Conservation (phyloP, 2,888 invertebrate genomes). For the Marasmarcha lunaedactyla region DNA sequence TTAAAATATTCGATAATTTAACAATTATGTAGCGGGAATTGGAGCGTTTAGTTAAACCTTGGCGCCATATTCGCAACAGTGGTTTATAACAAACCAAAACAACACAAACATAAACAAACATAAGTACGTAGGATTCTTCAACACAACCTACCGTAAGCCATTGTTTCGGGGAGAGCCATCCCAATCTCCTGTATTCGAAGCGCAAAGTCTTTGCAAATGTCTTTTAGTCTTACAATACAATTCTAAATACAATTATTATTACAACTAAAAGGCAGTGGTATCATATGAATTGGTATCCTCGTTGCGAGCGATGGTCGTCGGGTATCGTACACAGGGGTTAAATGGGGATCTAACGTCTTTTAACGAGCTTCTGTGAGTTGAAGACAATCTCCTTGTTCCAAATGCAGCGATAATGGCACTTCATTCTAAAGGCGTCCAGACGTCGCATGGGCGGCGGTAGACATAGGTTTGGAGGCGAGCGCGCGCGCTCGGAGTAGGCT, state of each 20-base stretch:
- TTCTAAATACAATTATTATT: slow-evolving; percentile 38
- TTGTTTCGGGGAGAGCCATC: slow-evolving; percentile 52
- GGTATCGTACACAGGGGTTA: slow-evolving; percentile 30
- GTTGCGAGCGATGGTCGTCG: slow-evolving; percentile 55
- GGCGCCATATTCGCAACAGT: slow-evolving; percentile 28
- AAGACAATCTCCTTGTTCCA: slow-evolving; percentile 94
- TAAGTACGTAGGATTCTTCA: no score
- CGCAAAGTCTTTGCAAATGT: slow-evolving; percentile 29
- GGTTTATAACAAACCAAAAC: background rate
- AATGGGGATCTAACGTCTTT: slow-evolving; percentile 82
- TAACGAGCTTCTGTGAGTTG: slow-evolving; percentile 92
- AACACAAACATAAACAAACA: slow-evolving; percentile 36
- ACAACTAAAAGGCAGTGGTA: slow-evolving; percentile 56
- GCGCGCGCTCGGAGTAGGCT: slow-evolving; percentile 52
- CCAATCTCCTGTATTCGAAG: slow-evolving; percentile 31
- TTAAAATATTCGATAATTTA: no score
- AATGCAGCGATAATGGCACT: slow-evolving; percentile 88
- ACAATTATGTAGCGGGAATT: slow-evolving; percentile 20
- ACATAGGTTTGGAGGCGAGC: slow-evolving; percentile 59
- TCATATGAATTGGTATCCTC: slow-evolving; percentile 47
- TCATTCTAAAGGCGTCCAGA: slow-evolving; percentile 68
- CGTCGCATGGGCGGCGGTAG: slow-evolving; percentile 55
- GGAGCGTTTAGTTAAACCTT: slow-evolving; percentile 42
- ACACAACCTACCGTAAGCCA: slow-evolving; percentile 17
- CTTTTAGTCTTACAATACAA: slow-evolving; percentile 48